These are phyloP conservation scores for Phrynocephalus vlangalii DNA, from an alignment of 2,797 vertebrate genomes.

Conservation along the genomic window DNA sequence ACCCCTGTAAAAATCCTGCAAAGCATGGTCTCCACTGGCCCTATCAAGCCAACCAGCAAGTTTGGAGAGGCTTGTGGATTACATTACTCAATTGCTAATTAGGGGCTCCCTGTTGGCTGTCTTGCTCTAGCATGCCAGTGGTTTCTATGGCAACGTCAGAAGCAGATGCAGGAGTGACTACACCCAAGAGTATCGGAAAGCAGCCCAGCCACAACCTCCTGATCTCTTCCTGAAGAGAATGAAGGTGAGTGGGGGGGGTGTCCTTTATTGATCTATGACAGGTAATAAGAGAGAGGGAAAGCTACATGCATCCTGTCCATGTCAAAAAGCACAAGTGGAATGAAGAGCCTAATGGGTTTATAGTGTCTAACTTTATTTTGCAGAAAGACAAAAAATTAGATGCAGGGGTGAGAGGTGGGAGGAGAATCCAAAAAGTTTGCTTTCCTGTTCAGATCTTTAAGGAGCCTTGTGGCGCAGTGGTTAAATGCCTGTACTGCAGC, in stretches of 20 bases:
- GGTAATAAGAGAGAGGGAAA: background rate
- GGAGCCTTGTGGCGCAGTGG: too few relatives aligned
- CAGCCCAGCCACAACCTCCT: conserved; percentile 74
- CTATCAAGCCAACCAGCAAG: rapidly evolving
- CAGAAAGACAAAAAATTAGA: background rate
- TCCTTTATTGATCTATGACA: background rate
- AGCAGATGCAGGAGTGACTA: conserved; percentile 71
- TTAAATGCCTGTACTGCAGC: too few relatives aligned
- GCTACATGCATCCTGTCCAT: background rate
- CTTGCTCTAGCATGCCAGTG: conserved; percentile 71
- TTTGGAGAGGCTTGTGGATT: background rate
- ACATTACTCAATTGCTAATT: conserved; percentile 4
- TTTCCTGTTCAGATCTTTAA: background rate
- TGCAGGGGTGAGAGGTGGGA: background rate
- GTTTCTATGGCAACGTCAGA: conserved; percentile 82
- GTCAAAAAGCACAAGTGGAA: background rate
- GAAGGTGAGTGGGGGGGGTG: conserved; percentile 26
- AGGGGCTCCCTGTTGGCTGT: conserved; percentile 58
- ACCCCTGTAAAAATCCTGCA: background rate
- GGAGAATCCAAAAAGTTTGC: background rate
- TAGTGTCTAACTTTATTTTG: background rate
- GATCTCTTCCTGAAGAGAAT: conserved; percentile 62
- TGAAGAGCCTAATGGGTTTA: background rate
- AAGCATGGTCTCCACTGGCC: background rate
- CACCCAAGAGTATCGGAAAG: conserved; percentile 68